Base-by-base conservation (phyloP, 1,140 invertebrate species). In the Drosophila kikkawai region DNA sequence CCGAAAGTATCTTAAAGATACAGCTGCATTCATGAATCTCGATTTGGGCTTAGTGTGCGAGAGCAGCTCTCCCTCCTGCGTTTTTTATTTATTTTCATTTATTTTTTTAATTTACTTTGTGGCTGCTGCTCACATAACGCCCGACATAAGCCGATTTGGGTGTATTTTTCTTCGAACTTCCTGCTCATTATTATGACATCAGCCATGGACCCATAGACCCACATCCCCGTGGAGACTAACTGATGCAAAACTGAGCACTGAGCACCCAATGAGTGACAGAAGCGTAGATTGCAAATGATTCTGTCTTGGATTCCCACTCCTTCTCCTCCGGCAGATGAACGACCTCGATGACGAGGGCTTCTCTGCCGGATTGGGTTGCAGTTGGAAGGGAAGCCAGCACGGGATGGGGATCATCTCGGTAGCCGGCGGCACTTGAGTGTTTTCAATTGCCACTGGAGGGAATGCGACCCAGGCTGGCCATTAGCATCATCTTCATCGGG, bases 81-180 rank as follows among this genome's bases (percentile, higher is more conserved):
- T 17, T n/a, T 37, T 26, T 69, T 55, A 50, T 34, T 42, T 42
- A 34, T 44, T 45, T 56, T 55, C 45, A 55, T 55, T 53, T 34
- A 53, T 19, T 53, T 53, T 53, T 55, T 37, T 55, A 37, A 55
- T 55, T 55, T 55, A 22, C 51, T 55, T 15, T 55, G 51, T 37
- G 48, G 32, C 45, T 57, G n/a, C 22, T 58, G 56, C 41, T 73
- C 80, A 69, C 68, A 86, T 88, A 87, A 87, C 67, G 58, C 42
- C 69, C 70, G 81, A 87, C 74, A 59, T 88, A 87, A 87, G 84
- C 84, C 84, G 84, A 87, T 87, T 87, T 88, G 67, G 80, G 44
- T 47, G 42, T 55, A 37, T 51, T 57, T 75, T 51, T 76, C 64
- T 45, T 71, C 48, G 22, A 68, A 84, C 84, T 87, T 87, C 84